A percentile compares a stretch with the other conserved stretches of the same genome.
Evolutionary conservation across 2,113 vertebrate genomes (phyloP).

Genomic region (Phocoena sinus): DNA sequence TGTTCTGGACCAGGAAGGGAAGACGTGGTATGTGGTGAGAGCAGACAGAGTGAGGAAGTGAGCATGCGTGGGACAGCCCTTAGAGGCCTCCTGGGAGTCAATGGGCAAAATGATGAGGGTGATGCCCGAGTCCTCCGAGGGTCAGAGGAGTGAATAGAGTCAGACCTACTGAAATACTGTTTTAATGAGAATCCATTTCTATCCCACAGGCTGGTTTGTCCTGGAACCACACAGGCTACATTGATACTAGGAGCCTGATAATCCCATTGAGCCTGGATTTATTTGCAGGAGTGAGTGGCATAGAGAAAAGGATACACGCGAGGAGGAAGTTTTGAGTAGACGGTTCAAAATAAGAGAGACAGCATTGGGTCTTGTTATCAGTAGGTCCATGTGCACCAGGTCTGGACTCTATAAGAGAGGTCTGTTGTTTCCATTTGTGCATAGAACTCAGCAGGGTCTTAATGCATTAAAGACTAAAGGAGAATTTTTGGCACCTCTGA

Average conservation of each 20-base stretch:
- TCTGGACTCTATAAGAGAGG: neutral
- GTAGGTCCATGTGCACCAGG: neutral
- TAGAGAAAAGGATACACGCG: neutral
- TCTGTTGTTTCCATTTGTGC: neutral
- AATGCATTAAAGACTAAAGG: neutral
- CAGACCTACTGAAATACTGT: neutral
- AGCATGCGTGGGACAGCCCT: neutral
- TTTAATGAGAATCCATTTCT: neutral
- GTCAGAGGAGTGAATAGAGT: neutral
- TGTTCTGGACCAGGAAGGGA: neutral
- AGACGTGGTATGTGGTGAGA: neutral
- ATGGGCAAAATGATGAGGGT: neutral
- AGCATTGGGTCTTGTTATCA: neutral
- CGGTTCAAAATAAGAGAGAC: neutral
- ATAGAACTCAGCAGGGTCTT: neutral
- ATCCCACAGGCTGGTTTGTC: neutral
- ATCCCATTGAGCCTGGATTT: neutral
- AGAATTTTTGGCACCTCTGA: neutral
- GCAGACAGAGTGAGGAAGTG: neutral
- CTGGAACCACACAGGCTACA: neutral
- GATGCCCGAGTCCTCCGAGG: neutral
- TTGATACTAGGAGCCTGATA: neutral
- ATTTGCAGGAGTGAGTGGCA: neutral
- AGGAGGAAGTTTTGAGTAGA: neutral
- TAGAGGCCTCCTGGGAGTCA: neutral